phyloP scores from a whole-genome alignment of 64 coral and sea anemone genomes.

The Orbicella faveolata region DNA sequence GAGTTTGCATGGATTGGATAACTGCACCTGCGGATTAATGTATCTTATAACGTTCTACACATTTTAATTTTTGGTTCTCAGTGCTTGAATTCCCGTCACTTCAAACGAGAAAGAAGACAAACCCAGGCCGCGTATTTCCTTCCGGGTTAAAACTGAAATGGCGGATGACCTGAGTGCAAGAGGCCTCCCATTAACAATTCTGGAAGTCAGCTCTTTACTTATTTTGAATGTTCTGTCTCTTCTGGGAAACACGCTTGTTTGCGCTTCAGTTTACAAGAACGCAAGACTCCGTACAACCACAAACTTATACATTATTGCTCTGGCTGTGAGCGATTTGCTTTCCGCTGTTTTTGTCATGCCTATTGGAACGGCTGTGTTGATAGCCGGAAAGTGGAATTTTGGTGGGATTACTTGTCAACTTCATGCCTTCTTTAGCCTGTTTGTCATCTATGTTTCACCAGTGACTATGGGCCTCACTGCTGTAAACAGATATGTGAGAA shows the following conservation, averaged over 20 bases:
- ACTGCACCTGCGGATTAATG: too few relatives aligned
- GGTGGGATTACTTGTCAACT: constrained; percentile 4
- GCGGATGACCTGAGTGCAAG: background rate
- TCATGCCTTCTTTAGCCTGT: constrained; percentile 33
- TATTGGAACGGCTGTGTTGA: background rate
- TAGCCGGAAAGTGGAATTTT: constrained; percentile 3
- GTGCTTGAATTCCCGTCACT: too few relatives aligned
- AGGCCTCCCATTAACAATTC: background rate
- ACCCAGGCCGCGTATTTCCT: background rate
- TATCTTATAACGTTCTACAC: too few relatives aligned
- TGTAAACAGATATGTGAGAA: constrained; percentile 25
- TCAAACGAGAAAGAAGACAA: background rate
- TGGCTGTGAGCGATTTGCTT: constrained; percentile 31
- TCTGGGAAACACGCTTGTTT: constrained; percentile 36
- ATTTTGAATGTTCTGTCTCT: constrained; percentile 17
- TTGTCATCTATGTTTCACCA: constrained; percentile 36
- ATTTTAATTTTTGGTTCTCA: too few relatives aligned
- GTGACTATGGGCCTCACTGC: constrained; percentile 40
- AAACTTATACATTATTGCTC: constrained; percentile 28
- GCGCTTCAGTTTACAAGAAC: constrained; percentile 45
- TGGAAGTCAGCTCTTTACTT: background rate
- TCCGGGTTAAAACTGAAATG: background rate
- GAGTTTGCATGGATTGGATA: too few relatives aligned
- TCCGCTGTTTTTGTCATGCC: constrained; percentile 52
- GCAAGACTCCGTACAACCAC: constrained; percentile 17